These are phyloP conservation scores for Brachyptera putata DNA, from an alignment of 2,888 invertebrate genomes.

Conservation along the genomic window DNA sequence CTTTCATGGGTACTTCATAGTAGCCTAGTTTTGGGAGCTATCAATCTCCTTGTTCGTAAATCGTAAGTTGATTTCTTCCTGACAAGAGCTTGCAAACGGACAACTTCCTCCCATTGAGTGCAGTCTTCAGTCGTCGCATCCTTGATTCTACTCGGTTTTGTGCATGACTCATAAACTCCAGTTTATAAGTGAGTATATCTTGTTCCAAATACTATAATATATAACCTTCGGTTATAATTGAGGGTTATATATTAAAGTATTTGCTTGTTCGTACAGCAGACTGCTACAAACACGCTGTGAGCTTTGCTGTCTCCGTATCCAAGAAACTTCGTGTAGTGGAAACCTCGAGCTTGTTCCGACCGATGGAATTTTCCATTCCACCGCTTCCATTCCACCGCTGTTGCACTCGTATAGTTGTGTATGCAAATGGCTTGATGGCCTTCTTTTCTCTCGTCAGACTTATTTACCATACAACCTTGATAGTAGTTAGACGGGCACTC, in stretches of 20 bases:
- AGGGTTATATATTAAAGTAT: too few species aligned
- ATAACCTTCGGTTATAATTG: too few species aligned
- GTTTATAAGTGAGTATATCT: conserved; percentile 12
- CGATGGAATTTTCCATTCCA: conserved; percentile 18
- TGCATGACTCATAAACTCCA: conserved; percentile 26
- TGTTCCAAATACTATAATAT: too few species aligned
- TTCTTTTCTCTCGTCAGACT: too few species aligned
- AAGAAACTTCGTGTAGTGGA: conserved; percentile 25
- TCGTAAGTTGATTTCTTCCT: conserved; percentile 12
- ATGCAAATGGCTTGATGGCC: conserved; percentile 3
- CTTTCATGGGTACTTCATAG: conserved; percentile 30
- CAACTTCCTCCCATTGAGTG: conserved; percentile 23
- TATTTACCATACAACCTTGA: not conserved
- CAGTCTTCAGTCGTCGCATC: conserved; percentile 16
- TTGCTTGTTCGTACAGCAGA: conserved; percentile 7
- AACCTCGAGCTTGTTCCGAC: conserved; percentile 17
- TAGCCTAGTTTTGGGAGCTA: conserved; percentile 23
- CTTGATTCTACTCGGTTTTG: conserved; percentile 22
- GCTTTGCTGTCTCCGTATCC: conserved; percentile 29
- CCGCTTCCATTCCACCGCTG: conserved; percentile 27
- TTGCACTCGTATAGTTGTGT: conserved; percentile 8
- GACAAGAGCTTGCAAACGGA: conserved; percentile 24
- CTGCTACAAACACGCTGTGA: not conserved
- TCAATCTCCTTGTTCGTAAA: conserved; percentile 23
- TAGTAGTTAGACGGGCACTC: conserved; percentile 8